These are phyloP conservation scores for Drosophila biarmipes DNA, from an alignment of 1,140 invertebrate genomes.

Conservation along the genomic window DNA sequence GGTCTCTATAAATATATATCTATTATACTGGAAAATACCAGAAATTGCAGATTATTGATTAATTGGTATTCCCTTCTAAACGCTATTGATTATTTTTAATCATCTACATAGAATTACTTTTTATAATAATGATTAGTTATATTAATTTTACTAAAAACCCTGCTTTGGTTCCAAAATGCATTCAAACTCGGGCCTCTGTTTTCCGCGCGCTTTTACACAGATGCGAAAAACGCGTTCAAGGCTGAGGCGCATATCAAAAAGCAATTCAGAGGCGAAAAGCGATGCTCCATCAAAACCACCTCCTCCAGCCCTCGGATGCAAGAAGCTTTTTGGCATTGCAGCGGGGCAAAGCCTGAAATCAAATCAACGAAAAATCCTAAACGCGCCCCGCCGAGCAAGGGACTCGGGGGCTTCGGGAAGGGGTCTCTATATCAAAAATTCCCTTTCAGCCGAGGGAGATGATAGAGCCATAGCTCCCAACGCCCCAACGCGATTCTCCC, in stretches of 20 bases:
- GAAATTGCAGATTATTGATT: no score
- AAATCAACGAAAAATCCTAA: slow-evolving; percentile 81
- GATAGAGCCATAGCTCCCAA: slow-evolving; percentile 7
- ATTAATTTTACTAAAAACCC: no score
- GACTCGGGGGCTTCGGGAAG: not conserved
- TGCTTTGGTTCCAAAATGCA: slow-evolving; percentile 15
- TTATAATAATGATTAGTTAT: no score
- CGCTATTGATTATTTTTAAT: no score
- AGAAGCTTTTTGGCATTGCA: slow-evolving; percentile 63
- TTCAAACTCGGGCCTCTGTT: slow-evolving; percentile 47
- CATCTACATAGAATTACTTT: no score
- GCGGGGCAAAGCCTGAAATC: slow-evolving; percentile 72
- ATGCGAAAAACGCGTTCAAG: slow-evolving; percentile 45
- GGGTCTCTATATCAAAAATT: slow-evolving; percentile 69
- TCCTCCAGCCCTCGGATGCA: slow-evolving; percentile 26
- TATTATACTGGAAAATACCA: not conserved
- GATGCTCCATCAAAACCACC: slow-evolving; percentile 22
- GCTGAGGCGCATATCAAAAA: slow-evolving; percentile 66
- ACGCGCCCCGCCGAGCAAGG: slow-evolving; percentile 50
- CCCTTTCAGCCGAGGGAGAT: slow-evolving; percentile 64
- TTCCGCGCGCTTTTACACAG: slow-evolving; percentile 50
- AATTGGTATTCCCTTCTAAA: no score
- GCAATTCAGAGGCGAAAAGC: slow-evolving; percentile 67
- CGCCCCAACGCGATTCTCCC: slow-evolving; percentile 7
- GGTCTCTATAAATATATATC: not conserved